Base-by-base conservation (phyloP, 2,113 vertebrate genomes). In the Sprattus sprattus region DNA sequence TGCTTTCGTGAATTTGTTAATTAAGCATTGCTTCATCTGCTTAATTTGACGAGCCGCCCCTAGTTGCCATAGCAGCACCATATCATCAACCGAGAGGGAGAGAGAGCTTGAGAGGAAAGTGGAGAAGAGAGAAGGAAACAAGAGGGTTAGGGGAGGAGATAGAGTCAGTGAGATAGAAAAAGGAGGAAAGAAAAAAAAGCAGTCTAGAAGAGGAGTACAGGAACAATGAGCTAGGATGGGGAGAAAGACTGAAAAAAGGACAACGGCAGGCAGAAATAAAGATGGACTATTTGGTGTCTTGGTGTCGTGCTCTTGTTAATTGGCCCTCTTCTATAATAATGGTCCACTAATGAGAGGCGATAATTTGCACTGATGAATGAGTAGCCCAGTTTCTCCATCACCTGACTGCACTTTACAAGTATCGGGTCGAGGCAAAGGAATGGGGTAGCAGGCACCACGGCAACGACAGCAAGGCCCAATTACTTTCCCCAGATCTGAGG, bases 391-490 rank as follows among this genome's bases (percentile, higher is more conserved):
- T 78, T 78, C 11, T 39, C 13, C 32, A 18, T 39, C 71, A 32
- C 71, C 10, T 78, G 28, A 39, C 71, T 16, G 54, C 52, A 50
- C 50, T 39, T 83, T 16, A 60, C 32, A 87, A 15, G 46, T 85
- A 87, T 78, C 81, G 84, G 90, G 87, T 87, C 90, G 85, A 92
- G 45, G 0, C 25, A 49, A 57, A 28, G 81, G 47, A 1, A 54
- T 78, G 20, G 39, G 9, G 83, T 47, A 71, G 80, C 64, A 85
- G 71, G 39, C 75, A 3, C 28, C 10, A 15, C 13, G 28, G 13
- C 28, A 39, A 78, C 28, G n/a, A 11, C 13, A 52, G n/a, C 45
- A 28, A 46, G 83, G 83, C 75, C 82, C 84, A 87, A 83, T 87
- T 85, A 85, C 18, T 87, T 80, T 78, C 16, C 32, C 57, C 39